Percentiles rank a stretch among this genome's conserved stretches.
phyloP scores from a whole-genome alignment of 2,888 invertebrate genomes.

The Stictocephala bisonia region DNA sequence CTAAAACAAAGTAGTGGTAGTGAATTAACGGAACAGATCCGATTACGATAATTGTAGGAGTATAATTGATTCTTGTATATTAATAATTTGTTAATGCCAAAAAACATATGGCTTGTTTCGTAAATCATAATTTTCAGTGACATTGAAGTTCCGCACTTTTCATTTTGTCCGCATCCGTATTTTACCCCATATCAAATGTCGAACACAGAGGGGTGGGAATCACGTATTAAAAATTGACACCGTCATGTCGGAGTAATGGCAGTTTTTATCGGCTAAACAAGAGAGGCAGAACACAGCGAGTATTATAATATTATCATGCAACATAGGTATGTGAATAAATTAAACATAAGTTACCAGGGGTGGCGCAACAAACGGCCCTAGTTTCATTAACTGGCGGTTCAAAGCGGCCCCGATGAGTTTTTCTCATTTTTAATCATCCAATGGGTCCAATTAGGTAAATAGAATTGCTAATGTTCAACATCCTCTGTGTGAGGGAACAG shows the following conservation, averaged over 20 bases:
- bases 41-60: too few species aligned
- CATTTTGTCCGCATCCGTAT: too few species aligned
- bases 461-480: constrained; percentile 24
- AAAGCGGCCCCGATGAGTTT: constrained; percentile 27
- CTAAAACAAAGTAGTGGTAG: too few species aligned
- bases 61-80: too few species aligned
- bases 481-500: constrained; percentile 3
- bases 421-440: constrained; percentile 39
- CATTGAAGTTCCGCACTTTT: too few species aligned
- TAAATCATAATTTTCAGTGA: too few species aligned
- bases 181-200: too few species aligned
- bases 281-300: background rate
- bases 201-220: background rate
- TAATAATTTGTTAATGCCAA: too few species aligned
- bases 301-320: constrained; percentile 21
- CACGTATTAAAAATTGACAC: constrained; percentile 16
- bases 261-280: constrained; percentile 29
- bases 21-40: too few species aligned
- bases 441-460: constrained; percentile 35
- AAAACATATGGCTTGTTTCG: too few species aligned
- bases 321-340: constrained; percentile 18
- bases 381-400: constrained; percentile 31
- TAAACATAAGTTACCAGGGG: constrained; percentile 23
- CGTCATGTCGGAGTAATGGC: constrained; percentile 15
- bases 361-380: background rate